Percentiles rank a stretch among this genome's conserved stretches.
Conservation (phyloP, 2,888 invertebrate genomes). For the Vandiemenella viatica region DNA sequence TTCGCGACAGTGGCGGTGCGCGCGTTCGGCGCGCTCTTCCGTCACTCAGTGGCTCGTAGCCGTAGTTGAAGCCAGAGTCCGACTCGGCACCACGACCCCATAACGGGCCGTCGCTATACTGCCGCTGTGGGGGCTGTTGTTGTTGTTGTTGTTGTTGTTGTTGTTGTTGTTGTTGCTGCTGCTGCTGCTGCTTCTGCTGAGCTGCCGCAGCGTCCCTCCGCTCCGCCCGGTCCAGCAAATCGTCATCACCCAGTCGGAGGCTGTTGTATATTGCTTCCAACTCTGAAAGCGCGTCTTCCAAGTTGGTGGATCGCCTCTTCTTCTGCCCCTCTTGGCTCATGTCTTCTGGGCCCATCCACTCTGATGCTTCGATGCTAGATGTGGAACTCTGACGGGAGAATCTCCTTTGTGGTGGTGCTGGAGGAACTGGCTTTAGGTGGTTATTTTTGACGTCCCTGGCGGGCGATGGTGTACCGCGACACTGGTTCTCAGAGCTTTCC, state of each 20-base stretch:
- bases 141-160: too few species aligned
- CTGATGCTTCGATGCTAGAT: constrained; percentile 20
- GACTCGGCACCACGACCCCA: constrained; percentile 25
- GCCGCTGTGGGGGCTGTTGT: constrained; percentile 16
- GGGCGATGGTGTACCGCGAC: constrained; percentile 2
- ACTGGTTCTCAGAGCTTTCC: constrained; percentile 19
- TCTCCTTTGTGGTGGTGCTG: constrained; percentile 25
- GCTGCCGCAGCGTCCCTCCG: constrained; percentile 53
- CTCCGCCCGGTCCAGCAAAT: constrained; percentile 64
- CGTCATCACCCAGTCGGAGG: constrained; percentile 68
- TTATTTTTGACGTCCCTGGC: too few species aligned
- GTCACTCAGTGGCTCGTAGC: constrained; percentile 14
- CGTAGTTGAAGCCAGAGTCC: constrained; percentile 29
- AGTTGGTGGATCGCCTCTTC: constrained; percentile 49
- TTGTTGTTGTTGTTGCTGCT: too few species aligned
- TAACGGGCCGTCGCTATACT: constrained; percentile 10
- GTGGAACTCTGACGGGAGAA: constrained; percentile 20
- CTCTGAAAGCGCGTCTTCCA: constrained; percentile 78
- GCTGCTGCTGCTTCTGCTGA: constrained; percentile 28
- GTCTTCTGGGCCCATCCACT: constrained; percentile 23
- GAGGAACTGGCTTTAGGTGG: constrained; percentile 18
- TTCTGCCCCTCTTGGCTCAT: constrained; percentile 3
- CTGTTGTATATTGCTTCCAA: constrained; percentile 84
- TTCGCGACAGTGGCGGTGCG: constrained; percentile 24
- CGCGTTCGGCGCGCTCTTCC: constrained; percentile 15